Percentiles rank a stretch among this genome's conserved stretches.
These are phyloP conservation scores for Pachliopta kotzebuea DNA, from an alignment of 2,888 invertebrate genomes.

Conservation along the genomic window DNA sequence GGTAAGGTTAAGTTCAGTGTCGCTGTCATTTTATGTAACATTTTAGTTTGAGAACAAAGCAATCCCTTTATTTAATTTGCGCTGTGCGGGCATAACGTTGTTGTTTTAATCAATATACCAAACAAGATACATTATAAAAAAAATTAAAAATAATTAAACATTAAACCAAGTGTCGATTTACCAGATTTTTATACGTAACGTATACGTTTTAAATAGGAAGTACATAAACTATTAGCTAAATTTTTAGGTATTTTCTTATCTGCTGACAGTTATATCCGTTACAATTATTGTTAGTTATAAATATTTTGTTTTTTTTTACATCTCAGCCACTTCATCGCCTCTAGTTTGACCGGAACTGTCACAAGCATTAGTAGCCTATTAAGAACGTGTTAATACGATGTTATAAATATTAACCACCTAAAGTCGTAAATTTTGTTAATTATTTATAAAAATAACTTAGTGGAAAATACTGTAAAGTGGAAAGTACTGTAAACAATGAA, in stretches of 20 bases:
- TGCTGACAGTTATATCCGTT: not conserved
- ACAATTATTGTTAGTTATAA: not conserved
- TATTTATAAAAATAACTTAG: conserved; percentile 22
- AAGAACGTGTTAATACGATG: conserved; percentile 60
- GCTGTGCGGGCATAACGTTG: conserved; percentile 3
- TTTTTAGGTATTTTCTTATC: not conserved
- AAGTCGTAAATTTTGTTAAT: conserved; percentile 42
- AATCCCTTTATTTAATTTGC: conserved; percentile 35
- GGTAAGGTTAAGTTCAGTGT: conserved; percentile 78
- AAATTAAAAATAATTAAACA: no score
- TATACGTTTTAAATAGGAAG: not conserved
- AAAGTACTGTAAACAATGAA: conserved; percentile 27
- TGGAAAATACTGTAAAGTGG: conserved; percentile 29
- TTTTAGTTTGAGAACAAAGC: conserved; percentile 43
- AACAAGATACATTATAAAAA: no score
- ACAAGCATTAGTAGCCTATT: conserved; percentile 63
- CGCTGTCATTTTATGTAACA: conserved; percentile 57
- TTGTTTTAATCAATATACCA: not conserved
- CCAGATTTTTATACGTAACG: no score
- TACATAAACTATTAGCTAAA: not conserved
- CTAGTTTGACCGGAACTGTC: conserved; percentile 54
- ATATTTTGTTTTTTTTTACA: conserved; percentile 8
- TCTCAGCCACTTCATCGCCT: conserved; percentile 31
- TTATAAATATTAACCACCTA: conserved; percentile 53
- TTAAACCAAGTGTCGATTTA: no score